Base-by-base conservation (phyloP, 2,888 invertebrate species). In the Ornithoptera priamus region DNA sequence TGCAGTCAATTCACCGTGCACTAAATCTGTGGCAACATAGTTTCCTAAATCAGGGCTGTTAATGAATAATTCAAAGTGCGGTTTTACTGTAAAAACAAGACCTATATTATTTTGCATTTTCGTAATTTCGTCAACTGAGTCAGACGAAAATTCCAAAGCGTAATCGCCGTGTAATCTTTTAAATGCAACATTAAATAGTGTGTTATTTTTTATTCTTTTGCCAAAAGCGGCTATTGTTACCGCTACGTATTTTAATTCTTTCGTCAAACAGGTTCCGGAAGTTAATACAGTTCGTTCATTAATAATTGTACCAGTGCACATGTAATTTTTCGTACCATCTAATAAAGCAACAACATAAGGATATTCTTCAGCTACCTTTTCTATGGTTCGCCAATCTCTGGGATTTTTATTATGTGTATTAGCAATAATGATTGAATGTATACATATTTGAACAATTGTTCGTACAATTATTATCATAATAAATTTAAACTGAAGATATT, bases 91-190 rank as follows among this genome's bases (percentile, higher is more conserved):
- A 72, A 84, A 82, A 8, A 86, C 82, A 4, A 90, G 75, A 18
- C 86, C 90, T 46, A 90, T 79, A 70, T 89, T 88, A 70, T 80
- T 88, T 72, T 86, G 82, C 77, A 86, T 81, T 65, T 72, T 74
- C 46, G 81, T 81, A 20, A 80, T 66, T 67, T 83, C 82, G 12
- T 80, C 79, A 42, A 82, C 78, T 17, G 64, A 58, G 7, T 73
- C 70, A 22, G 36, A 50, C 15, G 68, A 75, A 76, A 65, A 62
- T 65, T 84, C 77, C 65, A 80, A 84, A 57, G 72, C 75, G 73
- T 84, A 89, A 70, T 87, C 86, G 42, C 65, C 74, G 70, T 88
- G 87, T 57, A 81, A 39, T 69, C 69, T 74, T 8, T 82, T 77
- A 63, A 74, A 76, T 15, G 80, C 77, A 15, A 89, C 79, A 15